These are phyloP conservation scores for Litocranius walleri DNA, from an alignment of 2,113 vertebrate species.

Conservation along the genomic window DNA sequence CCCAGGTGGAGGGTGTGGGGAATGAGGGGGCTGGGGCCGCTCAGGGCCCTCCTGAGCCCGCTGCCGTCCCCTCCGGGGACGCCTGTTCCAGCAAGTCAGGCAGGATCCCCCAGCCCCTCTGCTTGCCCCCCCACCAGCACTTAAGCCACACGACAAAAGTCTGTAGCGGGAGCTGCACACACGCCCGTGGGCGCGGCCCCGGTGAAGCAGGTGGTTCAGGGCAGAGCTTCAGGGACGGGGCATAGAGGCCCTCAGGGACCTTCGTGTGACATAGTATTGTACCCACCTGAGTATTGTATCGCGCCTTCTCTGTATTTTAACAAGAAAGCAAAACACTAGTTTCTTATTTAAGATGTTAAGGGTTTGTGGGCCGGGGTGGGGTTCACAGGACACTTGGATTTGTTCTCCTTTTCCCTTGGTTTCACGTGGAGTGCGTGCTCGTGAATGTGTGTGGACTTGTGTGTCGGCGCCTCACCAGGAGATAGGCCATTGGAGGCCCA, in stretches of 20 bases:
- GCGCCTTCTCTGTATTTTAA: constrained; percentile 96
- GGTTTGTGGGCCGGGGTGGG: constrained; percentile 80
- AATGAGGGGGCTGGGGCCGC: background rate
- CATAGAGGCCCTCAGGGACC: constrained; percentile 86
- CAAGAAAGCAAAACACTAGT: constrained; percentile 98
- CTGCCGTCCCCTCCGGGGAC: background rate
- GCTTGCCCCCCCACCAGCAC: constrained; percentile 77
- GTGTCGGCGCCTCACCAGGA: constrained; percentile 85
- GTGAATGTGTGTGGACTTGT: constrained; percentile 34
- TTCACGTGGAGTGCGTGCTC: constrained; percentile 54
- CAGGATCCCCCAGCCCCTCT: background rate
- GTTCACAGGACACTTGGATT: constrained; percentile 57
- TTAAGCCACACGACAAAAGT: constrained; percentile 90
- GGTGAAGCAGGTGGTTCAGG: background rate
- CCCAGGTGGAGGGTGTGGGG: background rate
- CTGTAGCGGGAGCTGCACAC: constrained; percentile 78
- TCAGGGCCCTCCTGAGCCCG: background rate
- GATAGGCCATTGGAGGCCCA: constrained; percentile 77
- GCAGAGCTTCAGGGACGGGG: constrained; percentile 96
- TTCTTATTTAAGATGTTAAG: constrained; percentile 95
- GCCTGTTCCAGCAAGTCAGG: background rate
- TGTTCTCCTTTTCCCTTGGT: constrained; percentile 80
- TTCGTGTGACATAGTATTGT: constrained; percentile 94
- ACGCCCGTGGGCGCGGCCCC: background rate
- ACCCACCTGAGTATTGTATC: constrained; percentile 92